These are phyloP conservation scores for Meiosimyza platycephala DNA, from an alignment of 2,888 invertebrate genomes.

Conservation along the genomic window DNA sequence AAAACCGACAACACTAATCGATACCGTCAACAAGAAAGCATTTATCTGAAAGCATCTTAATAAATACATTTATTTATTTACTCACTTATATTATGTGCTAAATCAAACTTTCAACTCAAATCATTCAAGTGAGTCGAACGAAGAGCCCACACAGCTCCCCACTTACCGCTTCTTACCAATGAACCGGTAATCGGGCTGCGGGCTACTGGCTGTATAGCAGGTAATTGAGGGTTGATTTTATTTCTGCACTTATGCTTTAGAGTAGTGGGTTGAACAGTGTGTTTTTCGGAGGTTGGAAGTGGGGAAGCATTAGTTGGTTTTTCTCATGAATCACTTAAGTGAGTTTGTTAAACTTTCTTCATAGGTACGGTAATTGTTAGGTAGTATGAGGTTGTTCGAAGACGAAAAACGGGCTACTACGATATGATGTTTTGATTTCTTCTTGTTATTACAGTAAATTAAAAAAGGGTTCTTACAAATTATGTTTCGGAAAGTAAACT, in stretches of 20 bases:
- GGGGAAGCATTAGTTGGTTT: neutral
- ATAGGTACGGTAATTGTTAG: too few relatives aligned
- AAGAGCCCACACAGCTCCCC: neutral
- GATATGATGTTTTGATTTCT: conserved; percentile 11
- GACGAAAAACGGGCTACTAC: neutral
- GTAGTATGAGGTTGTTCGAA: neutral
- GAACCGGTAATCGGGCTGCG: neutral
- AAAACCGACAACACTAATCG: conserved; percentile 1
- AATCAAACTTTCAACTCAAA: conserved; percentile 57
- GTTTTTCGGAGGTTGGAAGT: neutral
- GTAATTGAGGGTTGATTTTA: conserved; percentile 39
- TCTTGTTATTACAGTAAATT: neutral
- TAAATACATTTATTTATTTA: conserved; percentile 54
- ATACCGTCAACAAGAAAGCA: conserved; percentile 3
- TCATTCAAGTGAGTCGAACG: conserved; percentile 48
- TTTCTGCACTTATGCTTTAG: neutral
- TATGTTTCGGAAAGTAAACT: neutral
- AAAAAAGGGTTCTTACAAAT: neutral
- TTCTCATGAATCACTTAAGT: conserved; percentile 33
- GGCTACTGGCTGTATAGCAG: conserved; percentile 11
- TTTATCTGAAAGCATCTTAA: conserved; percentile 60
- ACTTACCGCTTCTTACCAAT: neutral
- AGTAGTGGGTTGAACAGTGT: neutral
- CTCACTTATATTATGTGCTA: conserved; percentile 59
- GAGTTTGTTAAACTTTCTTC: conserved; percentile 28